A percentile compares a stretch with the other conserved stretches of the same genome.
Evolutionary conservation across 2,888 invertebrate species (phyloP).

Genomic region (Pseudanteris insignis): DNA sequence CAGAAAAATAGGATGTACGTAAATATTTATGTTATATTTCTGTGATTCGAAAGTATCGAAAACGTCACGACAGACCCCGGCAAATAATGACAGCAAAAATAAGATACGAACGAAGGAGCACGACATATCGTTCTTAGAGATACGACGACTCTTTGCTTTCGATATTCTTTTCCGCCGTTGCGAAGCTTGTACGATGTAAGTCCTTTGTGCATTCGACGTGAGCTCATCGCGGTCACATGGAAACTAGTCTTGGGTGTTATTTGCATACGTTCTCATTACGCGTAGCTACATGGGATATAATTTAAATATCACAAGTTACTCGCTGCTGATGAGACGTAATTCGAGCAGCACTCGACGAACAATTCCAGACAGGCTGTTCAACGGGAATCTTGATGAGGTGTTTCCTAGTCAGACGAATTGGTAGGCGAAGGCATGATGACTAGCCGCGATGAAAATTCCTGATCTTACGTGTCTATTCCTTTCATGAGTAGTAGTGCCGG

Average conservation of each 20-base stretch:
- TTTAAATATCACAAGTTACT: slow-evolving; percentile 63
- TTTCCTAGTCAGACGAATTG: slow-evolving; percentile 49
- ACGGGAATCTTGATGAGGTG: slow-evolving; percentile 56
- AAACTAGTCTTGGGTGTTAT: slow-evolving; percentile 49
- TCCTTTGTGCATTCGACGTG: background rate
- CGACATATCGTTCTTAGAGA: slow-evolving; percentile 25
- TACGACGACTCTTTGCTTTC: slow-evolving; percentile 11
- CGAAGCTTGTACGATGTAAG: too few relatives aligned
- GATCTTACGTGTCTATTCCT: slow-evolving; percentile 39
- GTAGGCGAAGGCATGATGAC: slow-evolving; percentile 47
- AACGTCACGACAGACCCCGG: too few relatives aligned
- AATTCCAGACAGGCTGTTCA: slow-evolving; percentile 43
- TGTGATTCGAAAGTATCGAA: too few relatives aligned
- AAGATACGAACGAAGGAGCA: slow-evolving; percentile 12
- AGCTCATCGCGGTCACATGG: slow-evolving; percentile 15
- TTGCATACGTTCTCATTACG: slow-evolving; percentile 63
- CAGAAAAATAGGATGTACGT: too few relatives aligned
- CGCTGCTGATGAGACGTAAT: slow-evolving; percentile 59
- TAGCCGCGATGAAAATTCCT: slow-evolving; percentile 46
- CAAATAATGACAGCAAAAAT: slow-evolving; percentile 7
- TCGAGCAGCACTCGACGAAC: slow-evolving; percentile 51
- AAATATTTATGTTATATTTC: too few relatives aligned
- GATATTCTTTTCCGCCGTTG: slow-evolving; percentile 14
- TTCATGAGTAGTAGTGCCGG: slow-evolving; percentile 31
- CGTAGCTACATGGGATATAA: slow-evolving; percentile 55